A percentile compares a stretch with the other conserved stretches of the same genome.
phyloP scores from a whole-genome alignment of 2,797 vertebrate genomes.

The Nothura maculosa region DNA sequence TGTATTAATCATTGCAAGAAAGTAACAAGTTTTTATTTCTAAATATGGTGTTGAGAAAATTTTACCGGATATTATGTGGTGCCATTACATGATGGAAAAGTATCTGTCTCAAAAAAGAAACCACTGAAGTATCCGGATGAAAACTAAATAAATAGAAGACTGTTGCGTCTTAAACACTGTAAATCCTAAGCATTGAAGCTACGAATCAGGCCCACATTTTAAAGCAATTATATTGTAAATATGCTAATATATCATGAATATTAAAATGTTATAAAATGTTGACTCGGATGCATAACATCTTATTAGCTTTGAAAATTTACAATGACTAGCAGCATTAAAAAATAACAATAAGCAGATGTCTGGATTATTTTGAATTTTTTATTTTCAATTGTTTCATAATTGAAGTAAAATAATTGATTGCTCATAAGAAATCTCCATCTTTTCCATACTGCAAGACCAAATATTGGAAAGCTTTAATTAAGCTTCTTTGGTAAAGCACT shows the following conservation, averaged over 20 bases:
- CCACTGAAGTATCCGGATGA: not conserved
- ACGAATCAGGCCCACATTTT: not conserved
- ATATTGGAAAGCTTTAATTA: not conserved
- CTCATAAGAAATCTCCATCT: not conserved
- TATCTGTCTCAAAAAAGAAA: not conserved
- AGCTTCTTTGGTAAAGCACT: not conserved
- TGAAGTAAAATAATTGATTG: conserved; percentile 9
- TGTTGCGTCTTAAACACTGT: not conserved
- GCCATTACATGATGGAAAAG: not conserved
- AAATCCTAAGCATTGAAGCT: not conserved
- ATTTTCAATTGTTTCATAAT: not conserved
- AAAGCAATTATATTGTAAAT: conserved; percentile 47
- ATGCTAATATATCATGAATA: conserved; percentile 27
- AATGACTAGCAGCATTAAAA: conserved; percentile 46
- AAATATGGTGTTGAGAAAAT: not conserved
- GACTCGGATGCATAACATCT: conserved; percentile 25
- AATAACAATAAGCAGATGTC: conserved; percentile 42
- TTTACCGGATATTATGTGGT: not conserved
- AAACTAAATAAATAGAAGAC: not conserved
- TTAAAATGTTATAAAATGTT: conserved; percentile 62
- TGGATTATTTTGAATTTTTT: not conserved
- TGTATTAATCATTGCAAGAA: not conserved
- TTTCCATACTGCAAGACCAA: not conserved
- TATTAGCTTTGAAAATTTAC: conserved; percentile 43
- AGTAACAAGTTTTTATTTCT: not conserved